Evolutionary conservation across 2,797 vertebrate genomes (phyloP), one percentile per base, ranked within the genome.

Genomic region (Acanthurus leucopareius): DNA sequence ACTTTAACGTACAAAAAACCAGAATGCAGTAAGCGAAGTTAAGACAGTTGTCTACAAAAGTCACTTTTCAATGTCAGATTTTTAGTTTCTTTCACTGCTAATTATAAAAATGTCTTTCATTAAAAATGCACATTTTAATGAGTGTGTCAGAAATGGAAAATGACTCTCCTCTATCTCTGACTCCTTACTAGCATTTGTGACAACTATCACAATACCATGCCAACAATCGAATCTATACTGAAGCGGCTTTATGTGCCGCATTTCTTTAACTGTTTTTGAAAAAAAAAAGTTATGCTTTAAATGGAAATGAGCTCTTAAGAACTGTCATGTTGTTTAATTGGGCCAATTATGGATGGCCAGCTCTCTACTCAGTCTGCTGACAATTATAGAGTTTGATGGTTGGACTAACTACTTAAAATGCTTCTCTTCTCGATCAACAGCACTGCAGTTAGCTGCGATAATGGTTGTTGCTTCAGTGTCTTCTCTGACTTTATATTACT

Each of bases 241-340:
- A 58, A 84, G 75, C 75, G 79, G 78, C 52, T 68, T 2, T 60
- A 58, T 84, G 78, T 75, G 82, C 75, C 59, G 45, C 40, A 73
- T 62, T 71, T 75, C 19, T 73, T 42, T 45, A 25, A 62, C 63
- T 60, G 56, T 60, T 61, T 86, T 54, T 20, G 11, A 13, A n/a
- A 64, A 68, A 76, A 13, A n/a, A 64, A 68, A 76, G n/a, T 77
- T 63, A 32, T 49, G 51, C 22, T 44, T 62, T 38, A 81, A 80
- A 76, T 83, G 84, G 80, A 86, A 88, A 88, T 86, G 17, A 80
- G 79, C 65, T 84, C 59, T 80, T 80, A 75, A 90, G 80, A 72
- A 80, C 71, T 38, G 61, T 78, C 28, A 61, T 81, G 72, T 78
- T 60, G 71, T 87, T 82, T 88, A 75, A 88, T 86, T 80, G 61